These are phyloP conservation scores for Ophion ventricosus DNA, from an alignment of 2,888 invertebrate species.

Conservation along the genomic window DNA sequence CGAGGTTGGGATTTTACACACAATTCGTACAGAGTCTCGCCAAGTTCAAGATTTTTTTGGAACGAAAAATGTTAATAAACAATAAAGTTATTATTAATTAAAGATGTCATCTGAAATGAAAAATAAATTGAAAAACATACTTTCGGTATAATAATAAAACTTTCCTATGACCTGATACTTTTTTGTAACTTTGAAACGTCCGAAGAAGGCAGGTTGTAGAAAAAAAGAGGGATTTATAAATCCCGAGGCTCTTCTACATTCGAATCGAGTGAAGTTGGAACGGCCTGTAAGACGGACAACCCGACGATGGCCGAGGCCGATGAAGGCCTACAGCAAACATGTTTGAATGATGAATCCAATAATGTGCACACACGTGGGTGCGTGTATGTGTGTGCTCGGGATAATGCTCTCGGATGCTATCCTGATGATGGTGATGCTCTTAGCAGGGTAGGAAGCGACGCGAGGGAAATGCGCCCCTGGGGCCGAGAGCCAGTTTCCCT, in stretches of 20 bases:
- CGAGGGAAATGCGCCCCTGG: slow-evolving; percentile 74
- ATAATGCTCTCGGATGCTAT: slow-evolving; percentile 41
- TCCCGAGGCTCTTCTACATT: neutral
- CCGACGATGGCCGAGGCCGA: slow-evolving; percentile 14
- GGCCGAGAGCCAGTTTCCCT: slow-evolving; percentile 72
- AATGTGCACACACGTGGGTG: slow-evolving; percentile 57
- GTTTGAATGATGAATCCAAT: slow-evolving; percentile 76
- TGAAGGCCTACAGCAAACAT: slow-evolving; percentile 68
- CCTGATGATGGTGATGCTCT: slow-evolving; percentile 44
- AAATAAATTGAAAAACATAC: no score
- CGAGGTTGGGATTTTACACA: no score
- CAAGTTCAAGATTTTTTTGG: no score
- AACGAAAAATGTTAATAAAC: no score
- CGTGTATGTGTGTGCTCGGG: slow-evolving; percentile 43
- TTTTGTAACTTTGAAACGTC: no score
- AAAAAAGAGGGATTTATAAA: neutral
- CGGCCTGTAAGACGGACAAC: slow-evolving; percentile 25
- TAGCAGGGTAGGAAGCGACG: slow-evolving; percentile 66
- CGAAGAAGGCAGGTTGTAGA: no score
- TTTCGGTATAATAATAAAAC: no score
- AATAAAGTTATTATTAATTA: no score
- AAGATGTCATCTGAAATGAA: no score
- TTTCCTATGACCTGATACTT: no score
- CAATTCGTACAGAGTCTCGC: no score
- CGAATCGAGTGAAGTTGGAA: slow-evolving; percentile 15